Evolutionary conservation across 2,797 vertebrate genomes (phyloP).

Genomic region (Gadopsis marmoratus): DNA sequence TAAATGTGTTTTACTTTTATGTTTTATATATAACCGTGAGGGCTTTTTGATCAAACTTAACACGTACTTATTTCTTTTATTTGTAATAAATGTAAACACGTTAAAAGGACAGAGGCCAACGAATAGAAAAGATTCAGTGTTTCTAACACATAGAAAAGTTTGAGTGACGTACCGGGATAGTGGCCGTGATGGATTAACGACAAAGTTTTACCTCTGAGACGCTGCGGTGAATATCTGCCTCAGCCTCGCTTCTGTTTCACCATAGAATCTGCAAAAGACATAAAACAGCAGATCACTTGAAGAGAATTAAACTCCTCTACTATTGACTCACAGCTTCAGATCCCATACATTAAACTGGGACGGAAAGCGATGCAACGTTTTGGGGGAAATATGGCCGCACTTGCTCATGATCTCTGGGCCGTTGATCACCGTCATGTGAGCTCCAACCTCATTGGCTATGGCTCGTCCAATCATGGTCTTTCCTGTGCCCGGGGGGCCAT

Average conservation of each 20-base stretch:
- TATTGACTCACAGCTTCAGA: slow-evolving; percentile 6
- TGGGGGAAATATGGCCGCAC: slow-evolving; percentile 73
- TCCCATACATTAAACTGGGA: neutral
- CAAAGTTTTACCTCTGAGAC: slow-evolving; percentile 84
- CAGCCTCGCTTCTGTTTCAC: slow-evolving; percentile 93
- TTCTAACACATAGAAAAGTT: neutral
- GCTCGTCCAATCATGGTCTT: slow-evolving; percentile 98
- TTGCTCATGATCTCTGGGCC: slow-evolving; percentile 99
- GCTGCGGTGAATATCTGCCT: slow-evolving; percentile 95
- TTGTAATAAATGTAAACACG: neutral
- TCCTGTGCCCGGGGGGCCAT: slow-evolving; percentile 96
- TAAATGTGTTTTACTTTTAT: neutral
- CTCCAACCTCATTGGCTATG: slow-evolving; percentile 92
- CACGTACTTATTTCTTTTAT: neutral
- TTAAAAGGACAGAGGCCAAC: neutral
- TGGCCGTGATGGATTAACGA: neutral
- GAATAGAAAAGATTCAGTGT: neutral
- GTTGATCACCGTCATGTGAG: slow-evolving; percentile 93
- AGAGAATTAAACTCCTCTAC: neutral
- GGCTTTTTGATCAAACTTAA: neutral
- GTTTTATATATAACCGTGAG: too few relatives aligned
- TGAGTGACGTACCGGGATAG: too few relatives aligned
- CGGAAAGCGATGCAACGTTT: neutral
- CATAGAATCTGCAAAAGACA: slow-evolving; percentile 90
- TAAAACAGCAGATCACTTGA: neutral